Evolutionary conservation across 2,797 vertebrate species (phyloP).

Genomic region (Botia almorhae): DNA sequence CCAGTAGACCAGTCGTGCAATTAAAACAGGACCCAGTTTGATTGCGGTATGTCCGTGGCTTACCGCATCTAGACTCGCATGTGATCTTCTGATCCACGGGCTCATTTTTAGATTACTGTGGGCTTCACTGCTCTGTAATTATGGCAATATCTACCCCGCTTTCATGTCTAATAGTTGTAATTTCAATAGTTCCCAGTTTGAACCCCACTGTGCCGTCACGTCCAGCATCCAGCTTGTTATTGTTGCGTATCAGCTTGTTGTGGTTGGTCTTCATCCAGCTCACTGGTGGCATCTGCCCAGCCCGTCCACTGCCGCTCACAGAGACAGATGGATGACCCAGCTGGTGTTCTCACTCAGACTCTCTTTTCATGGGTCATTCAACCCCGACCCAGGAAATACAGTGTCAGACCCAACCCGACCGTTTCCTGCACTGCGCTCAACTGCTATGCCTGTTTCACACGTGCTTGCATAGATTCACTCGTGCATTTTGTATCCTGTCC

Average conservation of each 20-base stretch:
- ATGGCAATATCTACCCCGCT: neutral
- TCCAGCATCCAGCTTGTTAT: constrained; percentile 42
- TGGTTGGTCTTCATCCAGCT: constrained; percentile 52
- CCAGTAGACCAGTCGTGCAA: constrained; percentile 3
- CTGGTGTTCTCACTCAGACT: constrained; percentile 49
- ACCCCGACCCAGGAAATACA: constrained; percentile 44
- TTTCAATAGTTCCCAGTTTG: constrained; percentile 33
- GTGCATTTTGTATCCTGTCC: no score
- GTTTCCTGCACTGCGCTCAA: neutral
- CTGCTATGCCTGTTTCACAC: neutral
- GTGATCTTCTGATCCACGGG: constrained; percentile 6
- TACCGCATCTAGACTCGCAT: neutral
- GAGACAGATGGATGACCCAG: constrained; percentile 60
- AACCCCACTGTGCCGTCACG: constrained; percentile 11
- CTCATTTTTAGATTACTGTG: constrained; percentile 13
- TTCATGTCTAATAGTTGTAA: constrained; percentile 30
- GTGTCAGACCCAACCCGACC: constrained; percentile 5
- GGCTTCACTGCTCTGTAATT: constrained; percentile 23
- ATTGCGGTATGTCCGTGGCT: neutral
- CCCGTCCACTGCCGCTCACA: constrained; percentile 3
- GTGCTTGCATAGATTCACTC: no score
- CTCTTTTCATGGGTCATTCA: constrained; percentile 42
- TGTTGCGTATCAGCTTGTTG: constrained; percentile 44
- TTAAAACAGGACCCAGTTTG: neutral
- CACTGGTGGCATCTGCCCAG: constrained; percentile 54